Evolutionary conservation across 2,113 vertebrate species (phyloP).

Genomic region (Heteronetta atricapilla): DNA sequence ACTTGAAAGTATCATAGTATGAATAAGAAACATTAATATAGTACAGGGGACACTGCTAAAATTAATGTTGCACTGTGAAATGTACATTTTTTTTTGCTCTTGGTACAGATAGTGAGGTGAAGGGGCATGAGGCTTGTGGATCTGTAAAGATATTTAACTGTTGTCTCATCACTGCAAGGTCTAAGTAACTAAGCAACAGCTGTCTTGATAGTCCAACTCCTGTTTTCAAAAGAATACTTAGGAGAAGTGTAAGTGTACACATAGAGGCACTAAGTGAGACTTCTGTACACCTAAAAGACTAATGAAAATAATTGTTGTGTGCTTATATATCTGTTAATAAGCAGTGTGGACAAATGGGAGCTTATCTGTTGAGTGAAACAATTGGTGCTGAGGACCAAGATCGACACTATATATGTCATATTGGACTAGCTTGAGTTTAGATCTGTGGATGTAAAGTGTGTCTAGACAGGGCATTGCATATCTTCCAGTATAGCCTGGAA

Average conservation of each 20-base stretch:
- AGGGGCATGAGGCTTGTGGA: neutral
- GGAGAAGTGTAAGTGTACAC: neutral
- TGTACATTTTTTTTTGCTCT: neutral
- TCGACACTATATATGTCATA: fast-evolving
- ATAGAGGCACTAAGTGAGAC: neutral
- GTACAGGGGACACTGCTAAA: neutral
- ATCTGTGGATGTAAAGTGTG: neutral
- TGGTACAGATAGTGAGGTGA: neutral
- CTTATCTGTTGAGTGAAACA: too few relatives aligned
- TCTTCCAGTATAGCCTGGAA: neutral
- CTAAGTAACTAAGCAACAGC: neutral
- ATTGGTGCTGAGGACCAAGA: neutral
- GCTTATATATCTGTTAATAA: neutral
- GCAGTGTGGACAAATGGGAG: neutral
- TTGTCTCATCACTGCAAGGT: neutral
- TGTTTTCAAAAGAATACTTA: neutral
- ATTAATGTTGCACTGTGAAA: neutral
- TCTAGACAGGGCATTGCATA: neutral
- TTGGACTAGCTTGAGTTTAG: neutral
- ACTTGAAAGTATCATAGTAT: neutral
- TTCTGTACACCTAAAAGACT: neutral
- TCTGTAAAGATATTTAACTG: neutral
- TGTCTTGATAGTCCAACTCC: neutral
- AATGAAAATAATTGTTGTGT: neutral
- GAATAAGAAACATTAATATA: neutral